Percentiles rank a stretch among this genome's conserved stretches.
Evolutionary conservation across 2,113 vertebrate species (phyloP).

Genomic region (Grammomys surdaster): DNA sequence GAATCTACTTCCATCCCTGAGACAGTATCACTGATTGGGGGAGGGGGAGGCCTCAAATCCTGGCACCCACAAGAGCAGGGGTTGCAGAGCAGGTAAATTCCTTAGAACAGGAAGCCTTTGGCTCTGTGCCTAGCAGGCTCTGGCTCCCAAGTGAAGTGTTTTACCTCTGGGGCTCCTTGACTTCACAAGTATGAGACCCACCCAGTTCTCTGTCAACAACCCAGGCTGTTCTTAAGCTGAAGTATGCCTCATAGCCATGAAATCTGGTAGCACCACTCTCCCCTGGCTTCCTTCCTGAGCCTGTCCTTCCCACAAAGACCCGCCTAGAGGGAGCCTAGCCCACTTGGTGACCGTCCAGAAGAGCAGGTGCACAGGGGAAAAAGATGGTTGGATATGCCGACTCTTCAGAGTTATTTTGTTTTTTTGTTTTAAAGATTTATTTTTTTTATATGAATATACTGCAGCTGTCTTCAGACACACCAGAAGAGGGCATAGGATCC

Average conservation of each 20-base stretch:
- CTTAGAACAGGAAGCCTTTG: neutral
- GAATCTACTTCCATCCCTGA: neutral
- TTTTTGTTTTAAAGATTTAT: too few species aligned
- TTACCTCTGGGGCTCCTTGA: constrained; percentile 14
- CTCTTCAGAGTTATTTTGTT: neutral
- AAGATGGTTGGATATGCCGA: neutral
- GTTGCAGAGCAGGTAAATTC: neutral
- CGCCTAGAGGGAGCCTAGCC: neutral
- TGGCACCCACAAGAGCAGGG: neutral
- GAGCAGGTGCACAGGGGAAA: neutral
- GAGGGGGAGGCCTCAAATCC: neutral
- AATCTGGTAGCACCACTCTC: neutral
- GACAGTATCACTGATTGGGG: neutral
- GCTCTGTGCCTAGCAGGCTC: neutral
- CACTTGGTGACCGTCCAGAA: neutral
- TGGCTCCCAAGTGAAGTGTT: constrained; percentile 41
- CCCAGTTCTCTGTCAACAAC: constrained; percentile 66
- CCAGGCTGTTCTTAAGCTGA: neutral
- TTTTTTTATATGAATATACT: too few species aligned
- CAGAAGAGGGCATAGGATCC: too few species aligned
- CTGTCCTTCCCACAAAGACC: neutral
- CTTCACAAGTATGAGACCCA: constrained; percentile 41
- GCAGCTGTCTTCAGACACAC: too few species aligned
- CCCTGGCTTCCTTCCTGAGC: neutral
- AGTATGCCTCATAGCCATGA: neutral